phyloP scores from a whole-genome alignment of 1,140 invertebrate species.

The Berghia stephanieae region DNA sequence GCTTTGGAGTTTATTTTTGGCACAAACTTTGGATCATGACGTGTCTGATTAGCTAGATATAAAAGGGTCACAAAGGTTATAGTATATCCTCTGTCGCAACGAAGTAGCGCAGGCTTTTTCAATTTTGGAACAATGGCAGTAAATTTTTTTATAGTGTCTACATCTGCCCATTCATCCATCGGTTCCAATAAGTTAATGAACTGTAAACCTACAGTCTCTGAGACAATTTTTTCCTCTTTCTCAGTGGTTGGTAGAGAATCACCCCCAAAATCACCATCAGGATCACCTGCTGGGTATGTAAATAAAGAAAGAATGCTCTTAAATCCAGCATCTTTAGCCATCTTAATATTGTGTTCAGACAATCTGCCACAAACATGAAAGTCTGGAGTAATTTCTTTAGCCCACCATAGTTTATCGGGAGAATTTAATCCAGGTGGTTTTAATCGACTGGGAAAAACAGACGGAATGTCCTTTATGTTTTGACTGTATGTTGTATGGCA shows the following conservation, averaged over 20 bases:
- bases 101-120: constrained; percentile 45
- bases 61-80: constrained; percentile 53
- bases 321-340: constrained; percentile 54
- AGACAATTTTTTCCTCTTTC: constrained; percentile 40
- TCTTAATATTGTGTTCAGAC: constrained; percentile 56
- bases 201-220: constrained; percentile 40
- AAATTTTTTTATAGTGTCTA: constrained; percentile 47
- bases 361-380: constrained; percentile 51
- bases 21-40: constrained; percentile 26
- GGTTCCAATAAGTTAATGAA: constrained; percentile 42
- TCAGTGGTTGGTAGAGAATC: constrained; percentile 45
- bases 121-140: constrained; percentile 36
- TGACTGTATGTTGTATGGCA: too few relatives aligned
- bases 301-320: constrained; percentile 53
- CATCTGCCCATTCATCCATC: constrained; percentile 45
- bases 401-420: constrained; percentile 56
- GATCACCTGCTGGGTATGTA: constrained; percentile 42
- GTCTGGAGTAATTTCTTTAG: constrained; percentile 56
- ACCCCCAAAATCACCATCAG: constrained; percentile 39
- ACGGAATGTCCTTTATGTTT: constrained; percentile 1
- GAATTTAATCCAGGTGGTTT: constrained; percentile 46
- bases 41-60: constrained; percentile 49
- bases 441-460: constrained; percentile 32
- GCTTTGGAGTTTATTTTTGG: constrained; percentile 45
- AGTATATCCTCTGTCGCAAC: constrained; percentile 52